Conservation (phyloP, 2,888 invertebrate species). For the Acanthosepion lycidas region DNA sequence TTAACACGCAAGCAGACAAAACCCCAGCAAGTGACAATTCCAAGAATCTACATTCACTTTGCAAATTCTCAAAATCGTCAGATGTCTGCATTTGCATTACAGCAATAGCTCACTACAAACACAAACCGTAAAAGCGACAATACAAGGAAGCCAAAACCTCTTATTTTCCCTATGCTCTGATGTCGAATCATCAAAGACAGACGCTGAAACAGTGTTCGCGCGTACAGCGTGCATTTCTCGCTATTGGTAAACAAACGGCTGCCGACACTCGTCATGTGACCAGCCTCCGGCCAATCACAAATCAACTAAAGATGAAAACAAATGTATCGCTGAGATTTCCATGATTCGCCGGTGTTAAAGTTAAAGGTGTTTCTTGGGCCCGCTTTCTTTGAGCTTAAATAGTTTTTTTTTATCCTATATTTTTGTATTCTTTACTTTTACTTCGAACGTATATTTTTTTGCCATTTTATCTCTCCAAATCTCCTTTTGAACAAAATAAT, state of each 20-base stretch:
- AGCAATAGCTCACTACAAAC: neutral
- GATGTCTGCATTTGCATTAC: neutral
- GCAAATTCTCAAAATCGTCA: neutral
- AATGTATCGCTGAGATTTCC: neutral
- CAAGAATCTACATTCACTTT: neutral
- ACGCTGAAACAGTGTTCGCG: neutral
- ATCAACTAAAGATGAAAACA: neutral
- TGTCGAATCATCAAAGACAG: neutral
- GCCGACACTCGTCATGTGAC: neutral
- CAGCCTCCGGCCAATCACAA: neutral
- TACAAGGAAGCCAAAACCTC: neutral
- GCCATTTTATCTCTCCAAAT: too few relatives aligned
- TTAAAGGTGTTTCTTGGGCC: neutral
- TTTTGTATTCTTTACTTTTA: neutral
- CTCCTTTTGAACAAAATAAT: neutral
- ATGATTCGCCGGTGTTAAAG: neutral
- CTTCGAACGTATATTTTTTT: too few relatives aligned
- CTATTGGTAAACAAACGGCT: neutral
- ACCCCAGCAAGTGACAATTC: constrained; percentile 33
- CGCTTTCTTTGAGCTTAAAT: neutral
- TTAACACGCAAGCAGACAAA: neutral
- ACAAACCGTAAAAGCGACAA: neutral
- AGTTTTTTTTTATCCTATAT: neutral
- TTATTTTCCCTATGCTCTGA: neutral
- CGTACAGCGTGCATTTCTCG: neutral